phyloP scores from a whole-genome alignment of 2,888 invertebrate species.

The Stenchaetothrips biformis region DNA sequence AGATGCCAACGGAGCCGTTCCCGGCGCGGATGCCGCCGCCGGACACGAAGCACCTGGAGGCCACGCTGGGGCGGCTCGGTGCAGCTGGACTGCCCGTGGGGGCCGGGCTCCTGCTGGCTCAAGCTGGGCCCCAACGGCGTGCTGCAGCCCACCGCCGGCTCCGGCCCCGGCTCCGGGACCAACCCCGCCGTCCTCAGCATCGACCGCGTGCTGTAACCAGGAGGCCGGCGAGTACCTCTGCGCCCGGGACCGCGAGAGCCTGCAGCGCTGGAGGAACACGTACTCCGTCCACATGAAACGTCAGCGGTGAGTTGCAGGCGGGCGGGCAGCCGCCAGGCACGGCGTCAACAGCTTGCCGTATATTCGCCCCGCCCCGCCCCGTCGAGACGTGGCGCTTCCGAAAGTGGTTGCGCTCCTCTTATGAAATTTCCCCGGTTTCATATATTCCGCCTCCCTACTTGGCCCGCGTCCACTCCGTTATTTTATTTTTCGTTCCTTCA shows the following conservation, averaged over 20 bases:
- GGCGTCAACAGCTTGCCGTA: slow-evolving; percentile 26
- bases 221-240: slow-evolving; percentile 73
- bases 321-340: background rate
- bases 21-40: slow-evolving; percentile 31
- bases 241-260: slow-evolving; percentile 53
- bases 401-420: no score
- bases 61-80: slow-evolving; percentile 81
- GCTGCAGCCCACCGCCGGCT: slow-evolving; percentile 46
- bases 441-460: no score
- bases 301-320: slow-evolving; percentile 47
- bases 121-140: slow-evolving; percentile 46
- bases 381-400: slow-evolving; percentile 30
- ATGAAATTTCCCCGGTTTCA: no score
- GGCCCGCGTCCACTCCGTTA: no score
- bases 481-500: no score
- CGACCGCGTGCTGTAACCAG: slow-evolving; percentile 67
- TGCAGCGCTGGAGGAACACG: slow-evolving; percentile 41
- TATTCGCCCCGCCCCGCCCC: slow-evolving; percentile 36
- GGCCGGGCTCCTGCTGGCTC: slow-evolving; percentile 62
- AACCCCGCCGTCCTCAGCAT: slow-evolving; percentile 49
- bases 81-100: slow-evolving; percentile 77
- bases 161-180: slow-evolving; percentile 51
- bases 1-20: slow-evolving; percentile 36
- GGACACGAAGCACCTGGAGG: slow-evolving; percentile 50
- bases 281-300: slow-evolving; percentile 48